Percentiles rank a stretch among this genome's conserved stretches.
These are phyloP conservation scores for Drosophila parvula DNA, from an alignment of 1,140 invertebrate genomes.

Conservation along the genomic window DNA sequence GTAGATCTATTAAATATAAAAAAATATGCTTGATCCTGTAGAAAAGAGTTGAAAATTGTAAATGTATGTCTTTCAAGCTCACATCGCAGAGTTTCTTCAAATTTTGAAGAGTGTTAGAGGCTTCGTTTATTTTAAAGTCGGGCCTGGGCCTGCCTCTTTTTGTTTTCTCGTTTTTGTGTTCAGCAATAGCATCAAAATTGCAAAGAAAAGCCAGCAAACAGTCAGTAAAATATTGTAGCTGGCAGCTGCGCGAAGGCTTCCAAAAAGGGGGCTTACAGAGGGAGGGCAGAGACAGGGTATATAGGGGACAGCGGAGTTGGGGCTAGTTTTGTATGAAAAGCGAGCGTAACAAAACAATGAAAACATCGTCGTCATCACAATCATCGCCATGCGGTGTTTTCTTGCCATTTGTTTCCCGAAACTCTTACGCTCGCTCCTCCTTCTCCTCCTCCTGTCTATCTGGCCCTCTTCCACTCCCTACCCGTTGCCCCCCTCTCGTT, in stretches of 20 bases:
- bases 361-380: constrained; percentile 81
- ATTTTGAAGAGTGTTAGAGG: constrained; percentile 12
- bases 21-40: too few species aligned
- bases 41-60: too few species aligned
- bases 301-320: constrained; percentile 13
- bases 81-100: neutral
- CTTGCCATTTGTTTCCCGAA: constrained; percentile 72
- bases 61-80: too few species aligned
- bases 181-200: constrained; percentile 69
- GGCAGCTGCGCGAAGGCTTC: constrained; percentile 64
- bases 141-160: neutral
- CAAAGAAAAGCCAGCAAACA: constrained; percentile 73
- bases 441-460: constrained; percentile 11
- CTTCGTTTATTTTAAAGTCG: constrained; percentile 15
- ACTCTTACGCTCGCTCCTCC: constrained; percentile 40
- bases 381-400: constrained; percentile 79
- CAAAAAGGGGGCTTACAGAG: neutral
- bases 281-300: neutral
- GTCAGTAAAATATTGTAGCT: constrained; percentile 78
- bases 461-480: neutral
- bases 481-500: neutral
- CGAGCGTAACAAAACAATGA: constrained; percentile 77
- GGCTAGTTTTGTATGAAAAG: constrained; percentile 54
- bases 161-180: constrained; percentile 47
- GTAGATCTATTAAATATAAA: neutral